Percentiles rank a stretch among this genome's conserved stretches.
phyloP scores from a whole-genome alignment of 2,113 vertebrate genomes.

The Microcebus tavaratra region DNA sequence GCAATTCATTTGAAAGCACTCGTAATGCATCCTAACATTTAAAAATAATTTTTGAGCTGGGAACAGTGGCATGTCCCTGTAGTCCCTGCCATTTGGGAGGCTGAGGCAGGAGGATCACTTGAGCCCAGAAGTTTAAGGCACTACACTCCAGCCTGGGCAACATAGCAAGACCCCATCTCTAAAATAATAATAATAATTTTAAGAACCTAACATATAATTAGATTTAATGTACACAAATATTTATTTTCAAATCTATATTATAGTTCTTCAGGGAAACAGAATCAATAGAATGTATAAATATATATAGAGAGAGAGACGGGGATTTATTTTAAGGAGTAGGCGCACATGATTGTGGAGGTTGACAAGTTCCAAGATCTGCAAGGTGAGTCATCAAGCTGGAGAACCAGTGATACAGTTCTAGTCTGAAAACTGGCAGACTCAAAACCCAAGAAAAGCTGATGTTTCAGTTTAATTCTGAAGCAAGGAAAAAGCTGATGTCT shows the following conservation, averaged over 20 bases:
- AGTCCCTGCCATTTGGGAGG: not conserved
- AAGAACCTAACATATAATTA: not conserved
- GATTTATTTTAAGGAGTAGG: not conserved
- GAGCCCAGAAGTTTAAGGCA: not conserved
- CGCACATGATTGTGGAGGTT: not conserved
- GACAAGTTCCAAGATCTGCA: not conserved
- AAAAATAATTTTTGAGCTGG: conserved; percentile 4
- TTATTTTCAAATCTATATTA: conserved; percentile 8
- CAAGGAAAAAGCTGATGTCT: not conserved
- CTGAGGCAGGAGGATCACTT: not conserved
- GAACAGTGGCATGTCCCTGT: not conserved
- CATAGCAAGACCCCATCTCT: not conserved
- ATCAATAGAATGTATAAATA: not conserved
- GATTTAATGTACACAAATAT: conserved; percentile 12
- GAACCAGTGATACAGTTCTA: not conserved
- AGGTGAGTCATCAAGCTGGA: not conserved
- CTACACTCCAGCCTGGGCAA: not conserved
- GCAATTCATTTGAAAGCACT: conserved; percentile 10
- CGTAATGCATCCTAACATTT: not conserved
- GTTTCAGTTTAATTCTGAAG: not conserved
- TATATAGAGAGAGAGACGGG: not conserved
- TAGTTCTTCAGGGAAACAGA: not conserved
- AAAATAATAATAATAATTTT: not conserved
- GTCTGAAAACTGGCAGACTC: not conserved
- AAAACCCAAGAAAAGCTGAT: not conserved